Evolutionary conservation across 2,113 vertebrate genomes (phyloP).

Genomic region (Seriola rivoliana): DNA sequence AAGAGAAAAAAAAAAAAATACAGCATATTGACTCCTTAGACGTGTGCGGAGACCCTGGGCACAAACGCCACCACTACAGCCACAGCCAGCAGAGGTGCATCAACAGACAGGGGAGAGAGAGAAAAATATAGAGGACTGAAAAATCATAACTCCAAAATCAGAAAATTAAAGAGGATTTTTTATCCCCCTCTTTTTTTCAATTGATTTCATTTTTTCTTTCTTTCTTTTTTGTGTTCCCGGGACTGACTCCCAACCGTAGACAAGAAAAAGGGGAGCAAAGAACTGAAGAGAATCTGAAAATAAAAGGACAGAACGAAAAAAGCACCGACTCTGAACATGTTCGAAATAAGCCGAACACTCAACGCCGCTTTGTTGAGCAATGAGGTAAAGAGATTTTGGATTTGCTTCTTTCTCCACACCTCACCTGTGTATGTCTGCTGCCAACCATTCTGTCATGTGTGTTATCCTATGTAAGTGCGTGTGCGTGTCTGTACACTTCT

Average conservation of each 20-base stretch:
- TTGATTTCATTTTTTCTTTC: slow-evolving; percentile 76
- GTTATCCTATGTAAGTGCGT: slow-evolving; percentile 62
- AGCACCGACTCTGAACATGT: slow-evolving; percentile 91
- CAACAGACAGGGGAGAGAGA: slow-evolving; percentile 66
- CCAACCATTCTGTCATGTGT: slow-evolving; percentile 79
- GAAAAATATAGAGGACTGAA: slow-evolving; percentile 68
- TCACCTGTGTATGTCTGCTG: slow-evolving; percentile 82
- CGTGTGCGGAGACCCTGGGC: slow-evolving; percentile 87
- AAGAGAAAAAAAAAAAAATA: slow-evolving; percentile 64
- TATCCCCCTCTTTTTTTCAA: slow-evolving; percentile 66
- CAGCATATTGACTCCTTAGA: slow-evolving; percentile 94
- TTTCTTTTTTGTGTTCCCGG: slow-evolving; percentile 74
- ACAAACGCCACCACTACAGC: slow-evolving; percentile 80
- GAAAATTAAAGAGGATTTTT: slow-evolving; percentile 82
- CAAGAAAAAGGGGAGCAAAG: slow-evolving; percentile 70
- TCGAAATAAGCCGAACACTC: slow-evolving; percentile 99
- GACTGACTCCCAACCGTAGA: slow-evolving; percentile 78
- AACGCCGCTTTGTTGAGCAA: slow-evolving; percentile 99
- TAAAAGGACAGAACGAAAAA: slow-evolving; percentile 69
- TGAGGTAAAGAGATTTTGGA: slow-evolving; percentile 91
- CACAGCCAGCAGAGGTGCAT: slow-evolving; percentile 80
- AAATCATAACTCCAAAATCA: slow-evolving; percentile 75
- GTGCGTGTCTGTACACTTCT: slow-evolving; percentile 71
- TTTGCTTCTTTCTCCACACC: slow-evolving; percentile 75
- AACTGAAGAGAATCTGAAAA: slow-evolving; percentile 77